phyloP scores from a whole-genome alignment of 2,113 vertebrate genomes.

The Oncorhynchus clarkii region DNA sequence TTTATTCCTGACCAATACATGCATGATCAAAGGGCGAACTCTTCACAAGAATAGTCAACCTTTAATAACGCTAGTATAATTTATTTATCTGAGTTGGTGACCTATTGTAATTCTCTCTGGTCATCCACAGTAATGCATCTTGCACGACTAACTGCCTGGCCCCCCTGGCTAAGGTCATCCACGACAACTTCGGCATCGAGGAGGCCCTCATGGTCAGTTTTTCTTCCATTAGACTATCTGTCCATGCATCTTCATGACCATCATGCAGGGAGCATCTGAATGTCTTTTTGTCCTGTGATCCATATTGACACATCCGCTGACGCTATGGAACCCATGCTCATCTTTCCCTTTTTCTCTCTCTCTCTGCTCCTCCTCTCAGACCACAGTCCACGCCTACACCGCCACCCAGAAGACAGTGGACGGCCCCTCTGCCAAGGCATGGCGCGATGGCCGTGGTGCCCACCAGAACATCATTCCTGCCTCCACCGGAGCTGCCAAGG shows the following conservation, averaged over 20 bases:
- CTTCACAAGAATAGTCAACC: too few species aligned
- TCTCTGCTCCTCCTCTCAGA: conserved; percentile 60
- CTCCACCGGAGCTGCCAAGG: conserved; percentile 86
- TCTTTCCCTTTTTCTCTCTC: neutral
- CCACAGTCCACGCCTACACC: conserved; percentile 88
- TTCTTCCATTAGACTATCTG: neutral
- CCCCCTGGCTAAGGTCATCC: conserved; percentile 85
- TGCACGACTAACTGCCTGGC: conserved; percentile 92
- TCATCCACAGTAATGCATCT: conserved; percentile 80
- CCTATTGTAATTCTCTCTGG: conserved; percentile 3
- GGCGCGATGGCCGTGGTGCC: conserved; percentile 84
- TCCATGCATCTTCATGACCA: neutral
- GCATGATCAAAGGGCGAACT: conserved; percentile 30
- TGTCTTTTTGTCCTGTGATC: too few species aligned
- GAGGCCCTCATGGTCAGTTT: conserved; percentile 86
- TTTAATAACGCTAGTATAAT: too few species aligned
- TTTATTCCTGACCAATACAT: too few species aligned
- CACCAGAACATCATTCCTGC: conserved; percentile 90
- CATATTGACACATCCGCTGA: too few species aligned
- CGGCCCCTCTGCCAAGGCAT: conserved; percentile 83
- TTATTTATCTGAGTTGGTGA: neutral
- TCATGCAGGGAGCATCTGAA: too few species aligned
- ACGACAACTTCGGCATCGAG: conserved; percentile 83
- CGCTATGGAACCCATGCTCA: neutral
- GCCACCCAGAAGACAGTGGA: conserved; percentile 92